Evolutionary conservation across 2,888 invertebrate species (phyloP).

Genomic region (Cryptus armator): DNA sequence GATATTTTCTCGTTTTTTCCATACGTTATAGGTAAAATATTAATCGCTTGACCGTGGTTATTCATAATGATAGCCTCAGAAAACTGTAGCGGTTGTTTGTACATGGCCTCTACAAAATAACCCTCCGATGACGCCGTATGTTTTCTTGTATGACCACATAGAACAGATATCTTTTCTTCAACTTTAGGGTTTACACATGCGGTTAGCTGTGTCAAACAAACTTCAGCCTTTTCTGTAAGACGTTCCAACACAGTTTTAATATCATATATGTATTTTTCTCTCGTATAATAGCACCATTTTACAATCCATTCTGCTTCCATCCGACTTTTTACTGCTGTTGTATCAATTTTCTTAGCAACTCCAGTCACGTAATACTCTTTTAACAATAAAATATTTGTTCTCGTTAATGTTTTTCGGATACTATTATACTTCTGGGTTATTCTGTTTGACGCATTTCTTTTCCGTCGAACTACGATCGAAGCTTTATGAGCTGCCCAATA

Average conservation of each 20-base stretch:
- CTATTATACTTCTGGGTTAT: not conserved
- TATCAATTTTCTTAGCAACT: not conserved
- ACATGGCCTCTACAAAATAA: slow-evolving; percentile 64
- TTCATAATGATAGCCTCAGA: slow-evolving; percentile 58
- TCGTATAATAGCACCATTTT: slow-evolving; percentile 46
- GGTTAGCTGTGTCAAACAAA: slow-evolving; percentile 34
- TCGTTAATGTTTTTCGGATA: not conserved
- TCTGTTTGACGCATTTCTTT: not conserved
- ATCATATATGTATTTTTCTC: slow-evolving; percentile 41
- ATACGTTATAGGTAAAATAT: slow-evolving; percentile 55
- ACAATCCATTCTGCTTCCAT: slow-evolving; percentile 60
- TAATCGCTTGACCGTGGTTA: slow-evolving; percentile 47
- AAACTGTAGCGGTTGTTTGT: slow-evolving; percentile 39
- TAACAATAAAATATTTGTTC: slow-evolving; percentile 1
- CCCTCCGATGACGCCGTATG: slow-evolving; percentile 62
- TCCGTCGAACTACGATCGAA: not conserved
- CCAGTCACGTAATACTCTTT: slow-evolving; percentile 9
- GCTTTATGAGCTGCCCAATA: not conserved
- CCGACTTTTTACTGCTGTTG: slow-evolving; percentile 10
- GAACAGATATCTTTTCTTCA: slow-evolving; percentile 38
- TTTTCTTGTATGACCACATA: slow-evolving; percentile 52
- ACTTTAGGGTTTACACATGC: not conserved
- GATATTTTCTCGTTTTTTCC: slow-evolving; percentile 33
- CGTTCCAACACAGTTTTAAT: slow-evolving; percentile 26
- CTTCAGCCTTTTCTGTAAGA: slow-evolving; percentile 37